phyloP scores from a whole-genome alignment of 2,113 vertebrate genomes.

The Cyprinodon brontotheroides region DNA sequence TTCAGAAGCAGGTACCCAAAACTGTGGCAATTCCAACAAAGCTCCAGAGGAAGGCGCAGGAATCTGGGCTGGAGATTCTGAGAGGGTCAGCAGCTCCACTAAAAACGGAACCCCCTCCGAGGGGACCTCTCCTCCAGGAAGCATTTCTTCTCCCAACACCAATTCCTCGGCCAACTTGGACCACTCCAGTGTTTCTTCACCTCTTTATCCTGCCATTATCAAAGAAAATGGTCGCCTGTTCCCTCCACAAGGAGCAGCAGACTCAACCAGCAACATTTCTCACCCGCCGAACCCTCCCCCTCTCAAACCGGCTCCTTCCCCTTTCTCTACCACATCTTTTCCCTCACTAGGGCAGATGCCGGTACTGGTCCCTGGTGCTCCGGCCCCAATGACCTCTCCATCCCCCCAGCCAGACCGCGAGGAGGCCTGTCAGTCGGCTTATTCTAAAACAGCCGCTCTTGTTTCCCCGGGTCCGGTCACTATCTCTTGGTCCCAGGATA shows the following conservation, averaged over 20 bases:
- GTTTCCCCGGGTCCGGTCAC: slow-evolving; percentile 85
- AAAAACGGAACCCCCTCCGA: slow-evolving; percentile 73
- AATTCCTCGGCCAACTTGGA: slow-evolving; percentile 83
- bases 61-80: slow-evolving; percentile 83
- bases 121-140: slow-evolving; percentile 51
- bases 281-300: slow-evolving; percentile 82
- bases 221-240: slow-evolving; percentile 94
- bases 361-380: slow-evolving; percentile 79
- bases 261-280: slow-evolving; percentile 62
- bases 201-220: slow-evolving; percentile 82
- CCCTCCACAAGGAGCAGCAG: slow-evolving; percentile 85
- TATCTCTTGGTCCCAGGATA: slow-evolving; percentile 80
- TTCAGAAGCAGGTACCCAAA: slow-evolving; percentile 77
- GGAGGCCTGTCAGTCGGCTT: slow-evolving; percentile 71
- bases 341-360: slow-evolving; percentile 86
- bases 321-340: slow-evolving; percentile 84
- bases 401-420: slow-evolving; percentile 85
- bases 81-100: slow-evolving; percentile 68
- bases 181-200: slow-evolving; percentile 83
- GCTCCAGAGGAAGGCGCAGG: slow-evolving; percentile 81
- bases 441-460: slow-evolving; percentile 81
- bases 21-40: slow-evolving; percentile 82
- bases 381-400: slow-evolving; percentile 75
- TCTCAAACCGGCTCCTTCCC: slow-evolving; percentile 81
- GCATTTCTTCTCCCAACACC: slow-evolving; percentile 54